phyloP scores from a whole-genome alignment of 2,888 invertebrate species.

The Holacanthella duospinosa region DNA sequence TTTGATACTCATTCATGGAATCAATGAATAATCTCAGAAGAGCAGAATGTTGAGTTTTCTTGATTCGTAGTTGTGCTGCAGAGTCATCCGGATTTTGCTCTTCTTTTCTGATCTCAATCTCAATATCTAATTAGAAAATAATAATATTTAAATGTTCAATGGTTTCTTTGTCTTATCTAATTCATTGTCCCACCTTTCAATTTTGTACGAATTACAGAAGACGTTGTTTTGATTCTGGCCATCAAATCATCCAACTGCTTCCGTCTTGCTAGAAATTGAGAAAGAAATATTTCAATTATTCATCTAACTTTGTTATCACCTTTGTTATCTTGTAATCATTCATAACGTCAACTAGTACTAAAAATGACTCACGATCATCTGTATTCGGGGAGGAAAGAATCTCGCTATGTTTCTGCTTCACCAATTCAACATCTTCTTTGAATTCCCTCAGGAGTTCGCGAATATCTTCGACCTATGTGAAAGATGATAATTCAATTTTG shows the following conservation, averaged over 20 bases:
- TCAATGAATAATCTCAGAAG: constrained; percentile 50
- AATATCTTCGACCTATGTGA: constrained; percentile 41
- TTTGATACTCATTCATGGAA: constrained; percentile 51
- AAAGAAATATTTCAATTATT: neutral
- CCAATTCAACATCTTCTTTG: constrained; percentile 40
- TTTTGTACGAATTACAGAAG: constrained; percentile 48
- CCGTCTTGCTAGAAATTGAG: constrained; percentile 42
- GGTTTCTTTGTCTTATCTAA: neutral
- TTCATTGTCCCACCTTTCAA: constrained; percentile 42
- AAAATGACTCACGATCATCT: constrained; percentile 43
- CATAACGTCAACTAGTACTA: no score
- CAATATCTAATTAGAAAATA: constrained; percentile 41
- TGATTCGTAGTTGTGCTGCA: constrained; percentile 39
- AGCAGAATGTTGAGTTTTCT: constrained; percentile 46
- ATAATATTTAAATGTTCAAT: neutral
- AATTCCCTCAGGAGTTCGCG: constrained; percentile 41
- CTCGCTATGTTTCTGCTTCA: constrained; percentile 47
- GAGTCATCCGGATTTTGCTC: constrained; percentile 15
- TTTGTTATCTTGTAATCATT: no score
- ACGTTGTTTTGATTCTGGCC: constrained; percentile 47
- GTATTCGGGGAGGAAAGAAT: constrained; percentile 47
- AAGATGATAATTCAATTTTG: neutral
- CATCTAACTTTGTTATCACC: no score
- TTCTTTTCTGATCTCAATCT: constrained; percentile 42
- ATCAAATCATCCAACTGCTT: constrained; percentile 52